Evolutionary conservation across 1,140 invertebrate species (phyloP).

Genomic region (Calliopsis andreniformis): DNA sequence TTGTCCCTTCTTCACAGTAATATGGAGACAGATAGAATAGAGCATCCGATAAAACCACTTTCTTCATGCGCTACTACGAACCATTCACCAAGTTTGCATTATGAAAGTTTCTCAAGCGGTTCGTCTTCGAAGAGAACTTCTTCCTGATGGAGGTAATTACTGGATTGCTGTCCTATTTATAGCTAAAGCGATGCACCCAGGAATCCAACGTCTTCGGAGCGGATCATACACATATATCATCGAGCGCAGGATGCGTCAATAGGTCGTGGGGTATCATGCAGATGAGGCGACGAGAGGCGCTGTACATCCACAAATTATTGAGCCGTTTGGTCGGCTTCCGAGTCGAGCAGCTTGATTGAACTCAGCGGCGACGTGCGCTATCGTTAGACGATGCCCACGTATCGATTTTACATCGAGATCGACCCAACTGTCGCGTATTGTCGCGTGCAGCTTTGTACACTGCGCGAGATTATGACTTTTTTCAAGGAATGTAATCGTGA

Average conservation of each 20-base stretch:
- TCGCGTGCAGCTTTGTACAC: neutral
- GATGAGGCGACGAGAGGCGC: constrained; percentile 20
- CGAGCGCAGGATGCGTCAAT: constrained; percentile 24
- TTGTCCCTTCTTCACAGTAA: neutral
- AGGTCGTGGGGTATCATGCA: constrained; percentile 23
- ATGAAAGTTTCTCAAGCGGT: neutral
- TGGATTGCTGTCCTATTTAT: constrained; percentile 19
- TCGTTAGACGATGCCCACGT: constrained; percentile 16
- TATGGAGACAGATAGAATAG: neutral
- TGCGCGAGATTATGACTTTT: neutral
- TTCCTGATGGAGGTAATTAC: constrained; percentile 9
- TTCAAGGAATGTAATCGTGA: neutral
- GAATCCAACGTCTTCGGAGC: neutral
- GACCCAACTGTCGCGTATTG: constrained; percentile 5
- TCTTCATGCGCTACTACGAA: neutral
- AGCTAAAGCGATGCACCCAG: neutral
- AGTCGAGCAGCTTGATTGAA: constrained; percentile 32
- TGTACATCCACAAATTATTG: constrained; percentile 35
- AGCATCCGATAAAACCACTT: neutral
- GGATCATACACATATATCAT: constrained; percentile 28
- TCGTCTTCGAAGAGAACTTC: neutral
- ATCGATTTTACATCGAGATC: constrained; percentile 30
- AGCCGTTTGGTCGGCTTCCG: constrained; percentile 25
- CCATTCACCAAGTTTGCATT: neutral
- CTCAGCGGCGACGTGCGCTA: constrained; percentile 10